Base-by-base conservation (phyloP, 2,797 vertebrate genomes). In the Bovichtus diacanthus region DNA sequence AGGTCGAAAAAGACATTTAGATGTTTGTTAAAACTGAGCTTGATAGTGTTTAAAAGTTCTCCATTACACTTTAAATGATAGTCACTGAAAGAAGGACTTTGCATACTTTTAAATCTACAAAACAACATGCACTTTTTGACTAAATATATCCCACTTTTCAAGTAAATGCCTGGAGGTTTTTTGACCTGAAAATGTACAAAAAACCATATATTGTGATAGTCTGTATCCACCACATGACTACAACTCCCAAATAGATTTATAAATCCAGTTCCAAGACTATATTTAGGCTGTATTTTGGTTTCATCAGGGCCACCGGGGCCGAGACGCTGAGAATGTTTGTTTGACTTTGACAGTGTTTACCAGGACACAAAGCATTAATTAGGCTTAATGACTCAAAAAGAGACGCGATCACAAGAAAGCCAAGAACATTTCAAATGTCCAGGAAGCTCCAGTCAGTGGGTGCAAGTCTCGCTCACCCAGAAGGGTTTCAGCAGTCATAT, bases 331-430 rank as follows among this genome's bases (percentile, higher is more conserved):
- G 44, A 43, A 4, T 44, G 44, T 49, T 70, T 51, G 69, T 70
- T 62, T 68, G 62, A 64, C 78, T 78, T 60, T 71, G 62, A 50
- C 60, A 27, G 46, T 60, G 66, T 78, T 78, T 75, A 72, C 58
- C 9, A 38, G 50, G 44, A 78, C 54, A 56, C 68, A 51, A 58
- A 50, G 56, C 55, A 13, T 75, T 80, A 78, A 80, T 80, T 75
- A 73, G 63, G 51, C 64, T 64, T 61, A 76, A 76, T 78, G 49
- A 74, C 18, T 83, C 18, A 74, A 74, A n/a, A 80, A 58, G 38
- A 76, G 25, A 74, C 54, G 54, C 18, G 9, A 60, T 70, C 27
- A 63, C 78, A 83, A 54, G 65, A 58, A 66, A 82, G 65, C 15
- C 11, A 19, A 73, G 51, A 59, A 51, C 21, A 18, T 78, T 38